A percentile compares a stretch with the other conserved stretches of the same genome.
phyloP scores from a whole-genome alignment of 2,113 vertebrate genomes.

The Erythrolamprus reginae region DNA sequence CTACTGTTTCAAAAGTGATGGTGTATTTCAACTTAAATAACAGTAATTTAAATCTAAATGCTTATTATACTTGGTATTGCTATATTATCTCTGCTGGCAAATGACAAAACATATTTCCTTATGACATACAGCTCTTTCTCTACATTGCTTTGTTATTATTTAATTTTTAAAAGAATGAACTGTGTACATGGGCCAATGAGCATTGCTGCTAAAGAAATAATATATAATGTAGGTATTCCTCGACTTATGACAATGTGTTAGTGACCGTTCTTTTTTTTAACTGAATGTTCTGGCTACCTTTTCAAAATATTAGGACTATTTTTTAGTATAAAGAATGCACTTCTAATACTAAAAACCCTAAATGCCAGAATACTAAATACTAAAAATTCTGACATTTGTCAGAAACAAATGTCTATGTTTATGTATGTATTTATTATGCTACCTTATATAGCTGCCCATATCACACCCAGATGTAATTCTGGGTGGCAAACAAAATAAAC shows the following conservation, averaged over 20 bases:
- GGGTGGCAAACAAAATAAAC: background rate
- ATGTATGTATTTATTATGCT: background rate
- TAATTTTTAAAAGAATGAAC: background rate
- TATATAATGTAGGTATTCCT: background rate
- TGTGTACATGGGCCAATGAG: accelerated
- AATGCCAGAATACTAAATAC: too few relatives aligned
- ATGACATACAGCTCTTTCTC: background rate
- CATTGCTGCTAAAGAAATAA: background rate
- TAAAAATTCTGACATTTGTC: too few relatives aligned
- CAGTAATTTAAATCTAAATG: background rate
- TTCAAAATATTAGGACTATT: background rate
- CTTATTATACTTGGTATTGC: background rate
- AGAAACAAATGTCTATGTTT: background rate
- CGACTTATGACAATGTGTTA: background rate
- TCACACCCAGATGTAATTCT: background rate
- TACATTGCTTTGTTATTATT: background rate
- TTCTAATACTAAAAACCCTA: background rate
- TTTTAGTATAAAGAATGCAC: background rate
- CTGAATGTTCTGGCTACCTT: background rate
- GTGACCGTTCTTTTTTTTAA: background rate
- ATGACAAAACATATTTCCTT: background rate
- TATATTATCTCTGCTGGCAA: background rate
- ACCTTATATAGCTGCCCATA: background rate
- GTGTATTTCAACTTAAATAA: background rate
- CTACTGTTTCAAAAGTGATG: background rate